Conservation (phyloP, 2,888 invertebrate genomes). For the Xylophagus ater region DNA sequence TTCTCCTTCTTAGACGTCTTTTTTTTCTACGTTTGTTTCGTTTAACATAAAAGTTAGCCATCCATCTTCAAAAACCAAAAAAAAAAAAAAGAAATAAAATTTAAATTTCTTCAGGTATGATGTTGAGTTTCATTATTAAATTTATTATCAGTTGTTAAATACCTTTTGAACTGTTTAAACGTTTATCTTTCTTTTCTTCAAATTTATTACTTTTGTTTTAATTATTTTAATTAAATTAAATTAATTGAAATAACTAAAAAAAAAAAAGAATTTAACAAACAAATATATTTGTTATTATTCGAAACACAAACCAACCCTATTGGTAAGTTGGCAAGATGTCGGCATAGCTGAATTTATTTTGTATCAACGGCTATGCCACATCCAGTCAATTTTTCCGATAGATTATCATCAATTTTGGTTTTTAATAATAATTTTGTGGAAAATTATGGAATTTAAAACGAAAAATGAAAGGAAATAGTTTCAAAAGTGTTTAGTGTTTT, state of each 20-base stretch:
- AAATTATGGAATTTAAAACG: too few relatives aligned
- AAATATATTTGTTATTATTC: not conserved
- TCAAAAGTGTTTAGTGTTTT: too few relatives aligned
- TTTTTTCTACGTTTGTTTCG: conserved; percentile 7
- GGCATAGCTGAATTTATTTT: conserved; percentile 38
- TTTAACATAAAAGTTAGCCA: not conserved
- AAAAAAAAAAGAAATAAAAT: conserved; percentile 3
- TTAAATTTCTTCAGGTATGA: conserved; percentile 9
- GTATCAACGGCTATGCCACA: conserved; percentile 39
- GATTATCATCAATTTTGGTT: conserved; percentile 30
- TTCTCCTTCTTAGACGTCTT: too few relatives aligned
- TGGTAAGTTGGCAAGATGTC: conserved; percentile 41
- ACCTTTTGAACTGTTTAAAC: conserved; percentile 10
- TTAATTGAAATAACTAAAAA: not conserved
- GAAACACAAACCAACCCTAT: conserved; percentile 23
- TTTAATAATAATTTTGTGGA: too few relatives aligned
- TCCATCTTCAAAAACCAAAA: not conserved
- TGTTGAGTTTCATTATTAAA: conserved; percentile 5
- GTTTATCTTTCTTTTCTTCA: conserved; percentile 1
- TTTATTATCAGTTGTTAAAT: conserved; percentile 8
- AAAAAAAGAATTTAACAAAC: not conserved
- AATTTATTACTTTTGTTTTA: not conserved
- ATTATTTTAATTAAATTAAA: not conserved
- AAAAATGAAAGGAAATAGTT: too few relatives aligned
- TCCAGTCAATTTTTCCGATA: conserved; percentile 39